phyloP scores from a whole-genome alignment of 2,888 invertebrate genomes.

The Melanostoma scalare region DNA sequence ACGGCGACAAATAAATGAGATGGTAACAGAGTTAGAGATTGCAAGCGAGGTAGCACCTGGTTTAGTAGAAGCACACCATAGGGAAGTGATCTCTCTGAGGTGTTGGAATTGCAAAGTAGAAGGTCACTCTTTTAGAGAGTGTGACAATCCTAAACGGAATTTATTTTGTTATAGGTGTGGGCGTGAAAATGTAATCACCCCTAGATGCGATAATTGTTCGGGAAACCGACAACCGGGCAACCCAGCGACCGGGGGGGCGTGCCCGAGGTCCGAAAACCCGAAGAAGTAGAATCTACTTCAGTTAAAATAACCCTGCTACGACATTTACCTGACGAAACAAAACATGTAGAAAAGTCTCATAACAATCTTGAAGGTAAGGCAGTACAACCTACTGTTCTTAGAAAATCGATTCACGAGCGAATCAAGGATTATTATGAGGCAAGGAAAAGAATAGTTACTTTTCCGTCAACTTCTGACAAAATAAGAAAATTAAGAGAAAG shows the following conservation, averaged over 20 bases:
- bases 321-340: neutral
- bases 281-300: neutral
- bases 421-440: conserved; percentile 3
- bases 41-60: neutral
- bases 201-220: conserved; percentile 1
- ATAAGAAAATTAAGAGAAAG: neutral
- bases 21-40: neutral
- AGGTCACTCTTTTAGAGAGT: neutral
- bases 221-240: conserved; percentile 9
- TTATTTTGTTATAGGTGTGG: conserved; percentile 8
- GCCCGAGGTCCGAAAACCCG: neutral
- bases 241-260: neutral
- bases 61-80: neutral
- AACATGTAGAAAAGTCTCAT: neutral
- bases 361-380: too few relatives aligned
- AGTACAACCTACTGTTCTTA: neutral
- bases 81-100: neutral
- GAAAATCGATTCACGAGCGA: neutral
- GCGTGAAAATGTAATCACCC: neutral
- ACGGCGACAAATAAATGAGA: neutral
- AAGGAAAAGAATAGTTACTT: conserved; percentile 4
- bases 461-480: neutral
- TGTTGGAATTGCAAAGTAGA: conserved; percentile 19
- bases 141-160: conserved; percentile 11
- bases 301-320: neutral